Conservation (phyloP, 2,888 invertebrate species). For the Eupithecia insigniata region DNA sequence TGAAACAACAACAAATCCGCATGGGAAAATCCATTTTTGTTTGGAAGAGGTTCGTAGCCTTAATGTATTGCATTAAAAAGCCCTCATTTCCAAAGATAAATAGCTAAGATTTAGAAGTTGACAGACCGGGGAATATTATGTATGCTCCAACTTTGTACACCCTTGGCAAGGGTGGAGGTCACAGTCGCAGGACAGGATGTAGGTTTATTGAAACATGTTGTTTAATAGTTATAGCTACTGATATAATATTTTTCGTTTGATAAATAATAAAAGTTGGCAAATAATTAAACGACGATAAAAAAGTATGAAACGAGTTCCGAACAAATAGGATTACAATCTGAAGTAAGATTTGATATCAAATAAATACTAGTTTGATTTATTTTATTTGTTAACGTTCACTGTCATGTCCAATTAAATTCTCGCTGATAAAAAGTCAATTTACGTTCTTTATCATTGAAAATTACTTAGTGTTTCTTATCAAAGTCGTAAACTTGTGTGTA, state of each 20-base stretch:
- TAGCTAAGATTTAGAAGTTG: neutral
- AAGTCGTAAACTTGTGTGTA: neutral
- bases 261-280: constrained; percentile 1
- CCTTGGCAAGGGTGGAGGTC: neutral
- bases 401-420: neutral
- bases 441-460: constrained; percentile 1
- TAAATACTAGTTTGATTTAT: neutral
- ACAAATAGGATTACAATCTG: neutral
- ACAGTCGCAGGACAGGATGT: neutral
- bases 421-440: constrained; percentile 2
- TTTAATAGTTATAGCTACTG: neutral
- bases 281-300: neutral
- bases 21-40: too few species aligned
- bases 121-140: neutral
- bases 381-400: neutral
- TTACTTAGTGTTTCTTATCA: constrained; percentile 12
- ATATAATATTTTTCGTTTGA: neutral
- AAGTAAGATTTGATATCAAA: neutral
- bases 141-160: neutral
- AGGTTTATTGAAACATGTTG: neutral
- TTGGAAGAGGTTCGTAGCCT: too few species aligned
- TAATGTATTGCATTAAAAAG: too few species aligned
- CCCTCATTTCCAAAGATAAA: constrained; percentile 3
- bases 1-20: too few species aligned
- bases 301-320: neutral